Evolutionary conservation across 2,113 vertebrate species (phyloP), one percentile per base, ranked within the genome.

Genomic region (Dermatemys mawii): DNA sequence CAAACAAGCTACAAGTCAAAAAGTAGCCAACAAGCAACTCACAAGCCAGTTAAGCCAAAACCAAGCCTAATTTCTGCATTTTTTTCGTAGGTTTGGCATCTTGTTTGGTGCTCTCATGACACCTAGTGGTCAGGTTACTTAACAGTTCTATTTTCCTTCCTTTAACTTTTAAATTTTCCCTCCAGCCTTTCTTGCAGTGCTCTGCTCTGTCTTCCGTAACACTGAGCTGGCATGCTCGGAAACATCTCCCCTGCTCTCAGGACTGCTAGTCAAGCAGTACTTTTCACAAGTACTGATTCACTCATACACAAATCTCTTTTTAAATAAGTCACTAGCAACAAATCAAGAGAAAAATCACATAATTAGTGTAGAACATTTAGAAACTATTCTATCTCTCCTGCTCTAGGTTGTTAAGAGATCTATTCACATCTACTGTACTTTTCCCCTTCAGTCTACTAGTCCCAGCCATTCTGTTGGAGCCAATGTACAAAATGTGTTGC

Each of bases 401-500:
- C 70, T 75, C 22, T 27, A 81, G 27, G 24, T 54, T n/a, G n/a
- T n/a, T 53, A 88, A 88, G 55, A 49, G 70, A 2, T 70, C 10
- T 89, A 24, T 91, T 81, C 26, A 81, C 12, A 5, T 50, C 11
- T 80, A 32, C 22, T 5, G n/a, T 26, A 4, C 49, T 95, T 83
- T 80, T 78, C 55, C 67, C 92, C 86, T 97, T 70, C 76, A 99
- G 99, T 99, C 99, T 14, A 99, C 98, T 2, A 98, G 98, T 78
- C 97, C 98, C 81, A 99, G 99, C 95, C 99, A 99, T 93, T 99
- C 99, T 0, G 99, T 99, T 54, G 98, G 99, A 21, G 99, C 99
- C 92, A 99, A 99, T 0, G 99, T 99, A 67, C 99, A 99, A 90
- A 98, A 99, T 0, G 99, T 99, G 55, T 95, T 99, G 21, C 99